phyloP scores from a whole-genome alignment of 2,888 invertebrate genomes.

The Drosophila paramelanica region DNA sequence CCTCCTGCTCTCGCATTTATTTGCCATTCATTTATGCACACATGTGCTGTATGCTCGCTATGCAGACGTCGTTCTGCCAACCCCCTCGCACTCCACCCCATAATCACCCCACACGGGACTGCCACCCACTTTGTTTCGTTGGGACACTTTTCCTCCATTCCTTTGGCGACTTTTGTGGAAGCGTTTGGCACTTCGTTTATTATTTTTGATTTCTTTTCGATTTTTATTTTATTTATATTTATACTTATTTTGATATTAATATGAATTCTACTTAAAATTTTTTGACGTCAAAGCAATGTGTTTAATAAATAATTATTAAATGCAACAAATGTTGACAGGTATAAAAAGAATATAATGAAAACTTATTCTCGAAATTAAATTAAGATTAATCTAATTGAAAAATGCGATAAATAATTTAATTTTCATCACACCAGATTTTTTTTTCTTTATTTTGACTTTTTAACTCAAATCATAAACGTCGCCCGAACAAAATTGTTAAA shows the following conservation, averaged over 20 bases:
- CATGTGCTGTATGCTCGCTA: slow-evolving; percentile 56
- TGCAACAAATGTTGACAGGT: too few relatives aligned
- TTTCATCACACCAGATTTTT: slow-evolving; percentile 7
- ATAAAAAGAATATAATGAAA: too few relatives aligned
- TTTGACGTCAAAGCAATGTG: not conserved
- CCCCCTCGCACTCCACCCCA: not conserved
- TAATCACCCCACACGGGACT: slow-evolving; percentile 8
- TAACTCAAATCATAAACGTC: slow-evolving; percentile 23
- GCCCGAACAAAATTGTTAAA: not conserved
- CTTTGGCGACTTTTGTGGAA: slow-evolving; percentile 5
- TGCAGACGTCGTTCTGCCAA: slow-evolving; percentile 23
- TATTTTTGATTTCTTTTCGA: slow-evolving; percentile 53
- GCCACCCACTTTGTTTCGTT: slow-evolving; percentile 52
- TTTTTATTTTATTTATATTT: slow-evolving; percentile 43
- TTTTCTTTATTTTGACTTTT: slow-evolving; percentile 38
- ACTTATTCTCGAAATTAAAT: too few relatives aligned
- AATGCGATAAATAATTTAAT: slow-evolving; percentile 14
- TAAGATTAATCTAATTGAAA: not conserved
- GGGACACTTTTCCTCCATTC: slow-evolving; percentile 15
- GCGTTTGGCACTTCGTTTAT: slow-evolving; percentile 40
- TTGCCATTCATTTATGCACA: slow-evolving; percentile 81
- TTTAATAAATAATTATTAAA: too few relatives aligned
- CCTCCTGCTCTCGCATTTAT: slow-evolving; percentile 61
- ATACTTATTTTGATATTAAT: slow-evolving; percentile 3
- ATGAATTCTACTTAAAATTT: not conserved